Evolutionary conservation across 2,888 invertebrate species (phyloP), one percentile per base, ranked within the genome.

Genomic region (Euplexia lucipara): DNA sequence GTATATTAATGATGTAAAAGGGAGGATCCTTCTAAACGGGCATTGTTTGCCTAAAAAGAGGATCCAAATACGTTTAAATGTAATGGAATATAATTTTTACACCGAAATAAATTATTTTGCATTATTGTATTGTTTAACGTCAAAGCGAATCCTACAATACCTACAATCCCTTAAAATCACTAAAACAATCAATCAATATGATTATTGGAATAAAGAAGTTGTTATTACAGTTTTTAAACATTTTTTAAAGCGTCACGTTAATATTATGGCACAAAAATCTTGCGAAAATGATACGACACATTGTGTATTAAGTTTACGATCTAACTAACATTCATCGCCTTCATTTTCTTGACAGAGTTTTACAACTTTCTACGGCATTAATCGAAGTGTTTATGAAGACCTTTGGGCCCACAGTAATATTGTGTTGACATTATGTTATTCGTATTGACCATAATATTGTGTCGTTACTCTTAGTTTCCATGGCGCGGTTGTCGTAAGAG

Each of bases 371-470:
- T 20, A 42, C n/a, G 3, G 51, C 75, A 69, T 75, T 58, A 75
- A 52, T 42, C 32, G 39, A 58, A 47, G 47, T 52, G 58, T 75
- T 75, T 70, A 70, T 52, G 47, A 26, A 32, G 47, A 75, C 75
- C 59, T 68, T 41, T 7, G 16, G 37, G 75, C 47, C 70, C 70
- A 58, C 75, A 48, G 52, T 47, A 57, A 70, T 70, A 70, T 70
- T 53, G 37, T 69, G 52, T 75, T 58, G 70, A 70, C 75, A 75
- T 70, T 34, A 75, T 57, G 47, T n/a, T 37, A 30, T 41, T 47
- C 22, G 41, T 37, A 75, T 42, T 68, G 44, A 26, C 70, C 74
- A 74, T 68, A 72, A 67, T 63, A 32, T 9, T 45, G 7, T 49
- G 20, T 20, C 75, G 49, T 56, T 70, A 56, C 30, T 74, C 68